Evolutionary conservation across 2,888 invertebrate genomes (phyloP).

Genomic region (Heliconius hortense): DNA sequence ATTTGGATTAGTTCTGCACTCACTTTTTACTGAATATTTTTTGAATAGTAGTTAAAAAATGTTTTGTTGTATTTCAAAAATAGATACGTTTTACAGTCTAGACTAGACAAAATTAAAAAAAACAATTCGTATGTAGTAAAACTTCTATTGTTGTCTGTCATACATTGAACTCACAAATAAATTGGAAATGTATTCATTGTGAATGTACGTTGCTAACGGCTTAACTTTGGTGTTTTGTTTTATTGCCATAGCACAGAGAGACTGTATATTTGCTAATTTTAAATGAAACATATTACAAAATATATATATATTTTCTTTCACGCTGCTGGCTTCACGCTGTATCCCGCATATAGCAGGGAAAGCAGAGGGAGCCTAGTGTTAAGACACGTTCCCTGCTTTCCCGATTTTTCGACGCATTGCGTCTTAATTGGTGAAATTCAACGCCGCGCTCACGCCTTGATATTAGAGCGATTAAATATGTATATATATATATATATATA

Average conservation of each 20-base stretch:
- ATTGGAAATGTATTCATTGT: constrained; percentile 25
- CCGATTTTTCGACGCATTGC: too few species aligned
- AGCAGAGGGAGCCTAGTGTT: too few species aligned
- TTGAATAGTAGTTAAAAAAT: background rate
- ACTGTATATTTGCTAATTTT: background rate
- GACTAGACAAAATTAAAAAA: constrained; percentile 1
- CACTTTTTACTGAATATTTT: background rate
- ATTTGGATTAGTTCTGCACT: background rate
- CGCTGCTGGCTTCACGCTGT: too few species aligned
- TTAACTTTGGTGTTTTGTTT: constrained; percentile 10
- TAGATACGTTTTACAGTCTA: constrained; percentile 10
- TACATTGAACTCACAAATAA: constrained; percentile 20
- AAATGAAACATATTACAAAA: too few species aligned
- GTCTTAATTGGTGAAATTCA: too few species aligned
- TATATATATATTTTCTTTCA: background rate
- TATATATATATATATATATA: too few species aligned
- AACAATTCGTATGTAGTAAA: constrained; percentile 4
- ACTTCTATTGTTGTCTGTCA: constrained; percentile 22
- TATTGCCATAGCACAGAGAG: background rate
- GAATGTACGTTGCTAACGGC: constrained; percentile 11
- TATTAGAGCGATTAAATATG: too few species aligned
- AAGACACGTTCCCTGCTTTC: too few species aligned
- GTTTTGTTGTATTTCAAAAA: background rate
- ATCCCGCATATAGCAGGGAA: too few species aligned
- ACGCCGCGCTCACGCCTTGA: too few species aligned